A percentile compares a stretch with the other conserved stretches of the same genome.
phyloP scores from a whole-genome alignment of 2,113 vertebrate genomes.

The Aspiorhynchus laticeps region DNA sequence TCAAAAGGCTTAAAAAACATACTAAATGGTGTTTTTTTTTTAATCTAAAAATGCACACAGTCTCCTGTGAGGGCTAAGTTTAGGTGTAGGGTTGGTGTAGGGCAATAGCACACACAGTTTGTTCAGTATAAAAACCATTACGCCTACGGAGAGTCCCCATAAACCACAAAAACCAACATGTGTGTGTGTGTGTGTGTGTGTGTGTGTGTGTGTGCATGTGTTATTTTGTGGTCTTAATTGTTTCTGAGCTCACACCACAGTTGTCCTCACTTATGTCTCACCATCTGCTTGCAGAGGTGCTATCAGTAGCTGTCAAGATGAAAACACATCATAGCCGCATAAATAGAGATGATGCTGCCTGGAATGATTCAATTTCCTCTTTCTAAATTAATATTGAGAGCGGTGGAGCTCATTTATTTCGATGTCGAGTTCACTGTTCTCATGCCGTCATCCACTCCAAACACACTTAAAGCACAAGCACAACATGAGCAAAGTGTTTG shows the following conservation, averaged over 20 bases:
- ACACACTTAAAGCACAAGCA: neutral
- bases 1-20: too few species aligned
- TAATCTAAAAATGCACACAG: too few species aligned
- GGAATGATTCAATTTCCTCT: conserved; percentile 32
- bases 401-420: neutral
- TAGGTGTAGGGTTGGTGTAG: too few species aligned
- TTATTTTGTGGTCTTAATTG: conserved; percentile 38
- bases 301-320: conserved; percentile 36
- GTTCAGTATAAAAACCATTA: too few species aligned
- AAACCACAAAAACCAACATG: too few species aligned
- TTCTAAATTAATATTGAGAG: conserved; percentile 37
- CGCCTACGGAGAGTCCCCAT: too few species aligned
- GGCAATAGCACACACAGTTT: too few species aligned
- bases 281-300: conserved; percentile 46
- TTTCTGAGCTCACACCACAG: conserved; percentile 22
- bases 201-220: neutral
- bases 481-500: neutral
- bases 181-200: neutral
- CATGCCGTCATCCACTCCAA: neutral
- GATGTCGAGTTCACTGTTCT: neutral
- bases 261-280: conserved; percentile 32
- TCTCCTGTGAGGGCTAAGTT: too few species aligned
- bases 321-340: conserved; percentile 1
- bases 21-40: too few species aligned
- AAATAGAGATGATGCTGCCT: conserved; percentile 45